Percentiles rank a stretch among this genome's conserved stretches.
Conservation (phyloP, 2,797 vertebrate species). For the Helostoma temminkii region DNA sequence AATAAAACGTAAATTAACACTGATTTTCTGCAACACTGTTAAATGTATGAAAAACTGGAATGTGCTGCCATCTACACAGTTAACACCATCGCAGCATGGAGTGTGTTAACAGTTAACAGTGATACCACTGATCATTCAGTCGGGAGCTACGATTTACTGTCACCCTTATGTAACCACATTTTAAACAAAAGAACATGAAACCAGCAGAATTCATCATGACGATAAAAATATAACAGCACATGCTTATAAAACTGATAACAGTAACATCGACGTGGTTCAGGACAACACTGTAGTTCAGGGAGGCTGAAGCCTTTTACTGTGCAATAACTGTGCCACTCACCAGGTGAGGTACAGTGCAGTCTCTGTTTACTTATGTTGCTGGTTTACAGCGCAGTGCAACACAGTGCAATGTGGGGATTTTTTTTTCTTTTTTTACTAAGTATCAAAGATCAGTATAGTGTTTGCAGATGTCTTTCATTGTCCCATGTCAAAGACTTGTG, state of each 20-base stretch:
- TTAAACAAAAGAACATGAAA: slow-evolving; percentile 25
- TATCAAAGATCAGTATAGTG: slow-evolving; percentile 41
- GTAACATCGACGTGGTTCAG: slow-evolving; percentile 59
- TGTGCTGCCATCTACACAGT: slow-evolving; percentile 35
- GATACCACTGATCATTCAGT: slow-evolving; percentile 47
- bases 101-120: slow-evolving; percentile 35
- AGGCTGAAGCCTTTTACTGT: slow-evolving; percentile 29
- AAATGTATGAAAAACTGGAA: slow-evolving; percentile 48
- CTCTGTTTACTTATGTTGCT: slow-evolving; percentile 31
- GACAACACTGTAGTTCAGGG: slow-evolving; percentile 38
- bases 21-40: slow-evolving; percentile 60
- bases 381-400: slow-evolving; percentile 71
- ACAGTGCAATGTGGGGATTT: slow-evolving; percentile 68
- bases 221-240: slow-evolving; percentile 70
- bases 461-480: slow-evolving; percentile 37
- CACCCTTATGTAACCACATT: slow-evolving; percentile 29
- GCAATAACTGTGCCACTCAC: slow-evolving; percentile 28
- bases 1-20: slow-evolving; percentile 57
- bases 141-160: slow-evolving; percentile 55
- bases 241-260: slow-evolving; percentile 70
- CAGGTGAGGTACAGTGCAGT: slow-evolving; percentile 56
- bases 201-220: slow-evolving; percentile 53
- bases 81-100: slow-evolving; percentile 50
- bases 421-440: slow-evolving; percentile 30
- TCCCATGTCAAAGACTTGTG: slow-evolving; percentile 45